phyloP scores from a whole-genome alignment of 1,140 invertebrate species.

The Ericerus pela region DNA sequence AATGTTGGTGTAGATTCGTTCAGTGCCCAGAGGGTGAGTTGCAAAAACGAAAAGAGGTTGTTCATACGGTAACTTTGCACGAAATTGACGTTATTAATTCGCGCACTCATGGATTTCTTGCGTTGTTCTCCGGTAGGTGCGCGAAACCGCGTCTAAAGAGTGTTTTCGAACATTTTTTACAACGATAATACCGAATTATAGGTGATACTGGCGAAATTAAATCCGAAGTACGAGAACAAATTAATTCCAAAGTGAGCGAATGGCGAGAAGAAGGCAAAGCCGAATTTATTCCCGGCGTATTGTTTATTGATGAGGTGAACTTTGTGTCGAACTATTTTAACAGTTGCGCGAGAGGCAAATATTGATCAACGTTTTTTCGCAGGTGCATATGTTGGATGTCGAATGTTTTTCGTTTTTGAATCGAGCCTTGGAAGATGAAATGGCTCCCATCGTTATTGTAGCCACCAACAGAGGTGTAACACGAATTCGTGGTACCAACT shows the following conservation, averaged over 20 bases:
- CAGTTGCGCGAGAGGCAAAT: not conserved
- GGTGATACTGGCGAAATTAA: constrained; percentile 99
- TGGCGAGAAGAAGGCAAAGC: constrained; percentile 99
- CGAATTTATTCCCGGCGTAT: constrained; percentile 90
- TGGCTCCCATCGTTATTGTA: constrained; percentile 95
- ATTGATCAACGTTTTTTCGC: constrained; percentile 20
- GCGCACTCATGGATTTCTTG: constrained; percentile 90
- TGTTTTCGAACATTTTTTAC: constrained; percentile 54
- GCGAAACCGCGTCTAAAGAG: not conserved
- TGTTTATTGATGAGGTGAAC: constrained; percentile 73
- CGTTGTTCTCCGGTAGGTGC: constrained; percentile 74
- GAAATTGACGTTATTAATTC: constrained; percentile 98
- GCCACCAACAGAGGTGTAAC: constrained; percentile 98
- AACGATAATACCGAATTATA: constrained; percentile 88
- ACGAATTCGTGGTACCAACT: constrained; percentile 80
- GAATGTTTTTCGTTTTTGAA: constrained; percentile 98
- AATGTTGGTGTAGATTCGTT: constrained; percentile 61
- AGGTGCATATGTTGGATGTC: constrained; percentile 96
- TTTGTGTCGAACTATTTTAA: not conserved
- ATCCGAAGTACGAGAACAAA: constrained; percentile 91
- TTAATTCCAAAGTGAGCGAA: constrained; percentile 94
- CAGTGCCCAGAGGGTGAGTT: constrained; percentile 97
- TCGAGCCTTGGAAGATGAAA: constrained; percentile 88
- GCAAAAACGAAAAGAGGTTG: constrained; percentile 94
- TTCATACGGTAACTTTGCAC: constrained; percentile 95